These are phyloP conservation scores for Grammatotria lemairii DNA, from an alignment of 2,113 vertebrate species.

Conservation along the genomic window DNA sequence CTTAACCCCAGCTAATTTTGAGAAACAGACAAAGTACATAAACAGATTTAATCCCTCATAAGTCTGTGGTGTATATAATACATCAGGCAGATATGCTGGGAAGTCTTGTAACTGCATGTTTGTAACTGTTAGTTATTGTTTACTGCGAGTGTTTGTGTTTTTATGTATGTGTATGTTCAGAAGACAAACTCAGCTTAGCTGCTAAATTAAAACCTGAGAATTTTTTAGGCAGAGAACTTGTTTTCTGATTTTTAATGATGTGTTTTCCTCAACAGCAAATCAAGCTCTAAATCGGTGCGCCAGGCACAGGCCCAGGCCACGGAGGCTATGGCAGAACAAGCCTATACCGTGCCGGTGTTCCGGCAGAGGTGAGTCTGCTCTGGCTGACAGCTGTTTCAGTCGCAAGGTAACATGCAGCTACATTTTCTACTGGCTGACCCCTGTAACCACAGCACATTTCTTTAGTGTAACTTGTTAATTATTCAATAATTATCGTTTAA, in stretches of 20 bases:
- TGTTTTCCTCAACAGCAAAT: slow-evolving; percentile 44
- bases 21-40: not conserved
- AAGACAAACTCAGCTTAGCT: not conserved
- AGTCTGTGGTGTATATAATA: not conserved
- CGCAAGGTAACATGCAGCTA: slow-evolving; percentile 34
- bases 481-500: not conserved
- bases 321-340: slow-evolving; percentile 67
- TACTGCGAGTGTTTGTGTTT: not conserved
- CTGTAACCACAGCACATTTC: not conserved
- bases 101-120: not conserved
- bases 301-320: slow-evolving; percentile 61
- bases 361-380: slow-evolving; percentile 67
- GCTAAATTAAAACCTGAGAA: not conserved
- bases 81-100: not conserved
- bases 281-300: slow-evolving; percentile 44
- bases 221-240: rapidly evolving
- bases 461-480: not conserved
- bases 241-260: not conserved
- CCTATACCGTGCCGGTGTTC: slow-evolving; percentile 69
- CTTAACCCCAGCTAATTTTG: not conserved
- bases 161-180: not conserved
- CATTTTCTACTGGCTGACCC: not conserved
- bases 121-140: not conserved
- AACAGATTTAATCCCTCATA: not conserved
- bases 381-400: slow-evolving; percentile 20